These are phyloP conservation scores for Planococcus citri DNA, from an alignment of 1,140 invertebrate genomes.

Conservation along the genomic window DNA sequence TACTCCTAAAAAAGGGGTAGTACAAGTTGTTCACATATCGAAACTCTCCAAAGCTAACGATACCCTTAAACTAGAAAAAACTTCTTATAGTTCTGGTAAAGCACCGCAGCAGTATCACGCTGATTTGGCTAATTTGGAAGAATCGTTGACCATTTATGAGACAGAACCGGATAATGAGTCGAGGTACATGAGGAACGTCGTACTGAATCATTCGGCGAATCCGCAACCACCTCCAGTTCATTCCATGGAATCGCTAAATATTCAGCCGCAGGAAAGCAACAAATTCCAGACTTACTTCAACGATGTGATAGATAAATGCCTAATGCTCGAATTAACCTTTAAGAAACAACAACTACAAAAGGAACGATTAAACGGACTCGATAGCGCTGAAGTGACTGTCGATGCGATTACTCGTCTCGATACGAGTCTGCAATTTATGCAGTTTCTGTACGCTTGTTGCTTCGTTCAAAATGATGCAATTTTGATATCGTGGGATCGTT, in stretches of 20 bases:
- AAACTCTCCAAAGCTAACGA: background rate
- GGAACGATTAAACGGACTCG: background rate
- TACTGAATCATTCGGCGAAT: background rate
- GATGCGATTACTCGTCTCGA: background rate
- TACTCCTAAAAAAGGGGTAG: background rate
- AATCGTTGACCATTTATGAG: constrained; percentile 2
- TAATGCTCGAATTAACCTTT: background rate
- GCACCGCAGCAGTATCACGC: background rate
- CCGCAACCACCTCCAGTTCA: background rate
- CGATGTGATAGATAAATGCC: background rate
- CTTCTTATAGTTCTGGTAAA: background rate
- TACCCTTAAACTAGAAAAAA: background rate
- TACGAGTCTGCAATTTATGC: background rate
- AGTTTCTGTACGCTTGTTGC: constrained; percentile 7
- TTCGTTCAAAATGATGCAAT: background rate
- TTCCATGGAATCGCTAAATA: background rate
- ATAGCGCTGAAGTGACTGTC: background rate
- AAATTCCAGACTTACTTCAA: background rate
- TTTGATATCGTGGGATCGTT: background rate
- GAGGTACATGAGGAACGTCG: background rate
- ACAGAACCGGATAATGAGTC: background rate
- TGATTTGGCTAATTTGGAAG: background rate
- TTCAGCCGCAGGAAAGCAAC: background rate
- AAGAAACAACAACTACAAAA: background rate
- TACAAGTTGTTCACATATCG: background rate